A percentile compares a stretch with the other conserved stretches of the same genome.
phyloP scores from a whole-genome alignment of 2,797 vertebrate genomes.

The Triplophysa bombifrons region DNA sequence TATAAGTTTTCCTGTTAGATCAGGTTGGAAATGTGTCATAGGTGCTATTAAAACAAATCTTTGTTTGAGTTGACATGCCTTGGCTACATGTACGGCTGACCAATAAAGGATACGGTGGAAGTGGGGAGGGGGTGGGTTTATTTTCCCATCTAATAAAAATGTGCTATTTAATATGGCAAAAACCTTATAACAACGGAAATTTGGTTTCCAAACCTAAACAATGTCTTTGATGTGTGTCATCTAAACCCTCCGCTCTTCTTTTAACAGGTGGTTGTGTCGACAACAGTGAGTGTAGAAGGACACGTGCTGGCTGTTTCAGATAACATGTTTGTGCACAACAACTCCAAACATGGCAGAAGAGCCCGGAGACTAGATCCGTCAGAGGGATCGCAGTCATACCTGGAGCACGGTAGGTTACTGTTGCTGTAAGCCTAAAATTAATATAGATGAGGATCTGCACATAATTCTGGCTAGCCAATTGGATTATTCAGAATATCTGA shows the following conservation, averaged over 20 bases:
- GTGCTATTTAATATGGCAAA: background rate
- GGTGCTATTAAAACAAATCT: background rate
- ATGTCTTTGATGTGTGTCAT: constrained; percentile 23
- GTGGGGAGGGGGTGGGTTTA: background rate
- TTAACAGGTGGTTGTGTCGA: constrained; percentile 93
- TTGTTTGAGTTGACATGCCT: background rate
- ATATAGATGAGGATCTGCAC: too few relatives aligned
- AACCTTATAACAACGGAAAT: background rate
- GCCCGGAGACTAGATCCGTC: constrained; percentile 95
- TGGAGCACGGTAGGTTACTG: constrained; percentile 92
- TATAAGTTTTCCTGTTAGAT: background rate
- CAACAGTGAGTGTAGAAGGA: constrained; percentile 96
- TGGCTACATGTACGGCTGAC: background rate
- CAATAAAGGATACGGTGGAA: background rate
- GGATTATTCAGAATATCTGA: too few relatives aligned
- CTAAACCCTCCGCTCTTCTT: background rate
- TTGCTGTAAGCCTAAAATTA: too few relatives aligned
- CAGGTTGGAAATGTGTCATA: background rate
- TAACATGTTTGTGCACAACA: constrained; percentile 99
- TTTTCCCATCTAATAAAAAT: background rate
- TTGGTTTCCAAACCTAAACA: background rate
- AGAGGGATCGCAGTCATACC: constrained; percentile 95
- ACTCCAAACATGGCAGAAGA: constrained; percentile 97
- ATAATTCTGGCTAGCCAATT: too few relatives aligned
- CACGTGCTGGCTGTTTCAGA: constrained; percentile 97